Base-by-base conservation (phyloP, 35 echinoderm and acorn worm species). In the Stichopus chloronotus region DNA sequence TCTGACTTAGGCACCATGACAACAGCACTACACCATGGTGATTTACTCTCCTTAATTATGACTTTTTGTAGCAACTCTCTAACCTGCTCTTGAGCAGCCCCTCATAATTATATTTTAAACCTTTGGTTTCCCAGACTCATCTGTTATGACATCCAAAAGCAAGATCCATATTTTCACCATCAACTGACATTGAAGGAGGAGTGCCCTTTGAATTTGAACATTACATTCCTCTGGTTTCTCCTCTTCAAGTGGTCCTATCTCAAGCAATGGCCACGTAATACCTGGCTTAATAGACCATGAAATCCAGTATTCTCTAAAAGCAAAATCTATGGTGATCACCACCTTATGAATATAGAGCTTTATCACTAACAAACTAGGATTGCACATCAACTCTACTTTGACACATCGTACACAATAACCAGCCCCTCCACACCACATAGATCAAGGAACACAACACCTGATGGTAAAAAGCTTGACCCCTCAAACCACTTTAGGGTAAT, bases 21-120 rank as follows among this genome's bases (percentile, higher is more conserved):
- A 4, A 83, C 79, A 83, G 79, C 90, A 55, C 90, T 86, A 20
- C 91, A 21, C 94, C 94, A 88, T 24, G 90, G 90, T 7, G 81
- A 78, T 20, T 23, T 83, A n/a, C 90, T 92, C 22, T 81, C 90
- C 56, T 95, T 91, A 78, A 92, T 92, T 52, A 77, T 86, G 56
- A 84, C 91, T 63, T 78, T 53, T 63, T 85, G 77, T 52, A 95
- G 78, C 76, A 95, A 80, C 16, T 92, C 85, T 4, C 76, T 11
- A 71, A 95, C 63, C 81, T 95, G 76, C 43, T 92, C 78, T 63
- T 92, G 59, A 17, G 90, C 53, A 53, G 94, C 81, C 55, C 52
- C 53, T 63, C 56, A 58, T 56, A 55, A 30, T 24, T 91, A 88
- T 3, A 79, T 19, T 52, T 55, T 55, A 53, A 53, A 92, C 77